These are phyloP conservation scores for Murina feae DNA, from an alignment of 2,113 vertebrate genomes.

Conservation along the genomic window DNA sequence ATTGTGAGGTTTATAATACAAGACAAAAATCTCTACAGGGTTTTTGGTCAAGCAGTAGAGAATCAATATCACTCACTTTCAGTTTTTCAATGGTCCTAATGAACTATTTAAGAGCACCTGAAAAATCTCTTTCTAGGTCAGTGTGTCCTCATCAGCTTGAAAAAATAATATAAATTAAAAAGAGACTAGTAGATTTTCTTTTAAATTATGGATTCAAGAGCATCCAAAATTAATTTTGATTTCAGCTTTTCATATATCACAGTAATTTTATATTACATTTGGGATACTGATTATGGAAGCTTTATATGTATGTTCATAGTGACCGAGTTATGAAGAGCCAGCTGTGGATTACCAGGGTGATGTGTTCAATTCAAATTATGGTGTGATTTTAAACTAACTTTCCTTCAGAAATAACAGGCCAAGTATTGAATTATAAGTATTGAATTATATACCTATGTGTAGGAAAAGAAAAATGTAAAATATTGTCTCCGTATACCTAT, in stretches of 20 bases:
- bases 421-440: background rate
- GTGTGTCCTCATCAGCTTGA: constrained; percentile 8
- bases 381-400: constrained; percentile 13
- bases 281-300: background rate
- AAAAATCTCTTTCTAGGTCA: constrained; percentile 32
- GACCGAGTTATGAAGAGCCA: background rate
- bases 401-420: background rate
- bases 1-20: background rate
- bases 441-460: background rate
- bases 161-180: constrained; percentile 34
- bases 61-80: background rate
- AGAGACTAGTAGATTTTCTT: constrained; percentile 13
- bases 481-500: background rate
- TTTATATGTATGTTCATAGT: background rate
- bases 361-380: background rate
- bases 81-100: constrained; percentile 29
- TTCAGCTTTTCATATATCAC: background rate
- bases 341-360: background rate
- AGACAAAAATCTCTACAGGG: background rate
- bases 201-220: background rate
- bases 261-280: background rate
- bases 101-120: constrained; percentile 10
- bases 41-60: background rate
- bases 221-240: background rate
- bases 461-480: background rate